Evolutionary conservation across 2,888 invertebrate species (phyloP).

Genomic region (Synanthedon andrenaeformis): DNA sequence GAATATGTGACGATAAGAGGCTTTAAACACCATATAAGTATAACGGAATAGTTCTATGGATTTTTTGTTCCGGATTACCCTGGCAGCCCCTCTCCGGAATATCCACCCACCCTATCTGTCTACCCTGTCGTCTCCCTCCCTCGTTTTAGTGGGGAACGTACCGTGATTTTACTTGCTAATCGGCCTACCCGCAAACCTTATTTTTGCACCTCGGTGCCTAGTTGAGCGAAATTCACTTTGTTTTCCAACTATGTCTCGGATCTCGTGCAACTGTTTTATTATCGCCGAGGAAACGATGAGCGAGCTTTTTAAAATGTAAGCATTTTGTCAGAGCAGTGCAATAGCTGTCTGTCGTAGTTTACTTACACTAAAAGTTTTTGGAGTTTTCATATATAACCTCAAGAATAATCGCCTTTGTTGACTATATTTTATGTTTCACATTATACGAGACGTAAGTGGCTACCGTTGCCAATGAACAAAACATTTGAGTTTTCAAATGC

Average conservation of each 20-base stretch:
- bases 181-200: slow-evolving; percentile 3
- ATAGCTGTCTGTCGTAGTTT: too few species aligned
- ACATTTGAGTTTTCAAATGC: too few species aligned
- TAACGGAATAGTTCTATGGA: slow-evolving; percentile 1
- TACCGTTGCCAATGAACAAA: too few species aligned
- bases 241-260: background rate
- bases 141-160: slow-evolving; percentile 6
- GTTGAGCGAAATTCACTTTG: background rate
- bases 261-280: background rate
- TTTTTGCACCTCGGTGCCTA: background rate
- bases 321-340: too few species aligned
- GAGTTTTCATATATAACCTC: too few species aligned
- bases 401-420: too few species aligned
- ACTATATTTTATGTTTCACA: too few species aligned
- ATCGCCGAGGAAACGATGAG: too few species aligned
- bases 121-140: slow-evolving; percentile 6
- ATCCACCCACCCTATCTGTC: slow-evolving; percentile 5
- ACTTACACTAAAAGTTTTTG: too few species aligned
- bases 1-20: background rate
- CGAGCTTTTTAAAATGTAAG: too few species aligned
- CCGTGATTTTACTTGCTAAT: slow-evolving; percentile 9
- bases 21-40: background rate
- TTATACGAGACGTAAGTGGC: too few species aligned
- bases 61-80: slow-evolving; percentile 5
- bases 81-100: slow-evolving; percentile 1